These are phyloP conservation scores for Trichopoda pennipes DNA, from an alignment of 2,888 invertebrate genomes.

Conservation along the genomic window DNA sequence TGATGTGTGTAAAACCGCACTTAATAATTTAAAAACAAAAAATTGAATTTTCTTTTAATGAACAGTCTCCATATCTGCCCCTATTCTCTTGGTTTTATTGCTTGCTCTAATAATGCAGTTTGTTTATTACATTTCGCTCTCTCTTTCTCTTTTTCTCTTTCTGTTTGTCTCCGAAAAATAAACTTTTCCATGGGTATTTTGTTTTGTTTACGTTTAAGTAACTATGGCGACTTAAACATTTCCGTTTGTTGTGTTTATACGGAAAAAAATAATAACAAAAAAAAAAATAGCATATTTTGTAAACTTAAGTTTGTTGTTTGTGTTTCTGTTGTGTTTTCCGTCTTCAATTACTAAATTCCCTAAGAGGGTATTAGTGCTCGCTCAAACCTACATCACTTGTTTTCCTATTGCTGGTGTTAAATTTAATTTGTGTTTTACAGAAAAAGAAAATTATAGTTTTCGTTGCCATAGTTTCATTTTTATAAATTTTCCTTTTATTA, in stretches of 20 bases:
- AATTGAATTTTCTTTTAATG: too few species aligned
- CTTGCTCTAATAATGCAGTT: too few species aligned
- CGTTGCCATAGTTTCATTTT: constrained; percentile 25
- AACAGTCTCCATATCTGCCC: too few species aligned
- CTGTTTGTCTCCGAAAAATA: not conserved
- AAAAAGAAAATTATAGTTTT: constrained; percentile 4
- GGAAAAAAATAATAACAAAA: constrained; percentile 5
- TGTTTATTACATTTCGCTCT: not conserved
- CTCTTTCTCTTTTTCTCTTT: not conserved
- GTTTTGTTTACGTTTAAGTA: constrained; percentile 62
- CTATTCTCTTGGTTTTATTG: too few species aligned
- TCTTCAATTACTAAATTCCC: constrained; percentile 27
- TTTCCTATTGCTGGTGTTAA: constrained; percentile 20
- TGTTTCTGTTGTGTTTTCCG: constrained; percentile 6
- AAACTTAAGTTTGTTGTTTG: constrained; percentile 3
- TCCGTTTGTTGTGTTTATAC: constrained; percentile 42
- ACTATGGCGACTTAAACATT: constrained; percentile 59
- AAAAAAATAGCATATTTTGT: constrained; percentile 26
- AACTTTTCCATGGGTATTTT: constrained; percentile 29
- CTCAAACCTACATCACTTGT: not conserved
- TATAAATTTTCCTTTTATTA: not conserved
- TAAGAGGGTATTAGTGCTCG: constrained; percentile 16
- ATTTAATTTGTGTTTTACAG: constrained; percentile 2
- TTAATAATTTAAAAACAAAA: too few species aligned
- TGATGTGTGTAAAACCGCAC: too few species aligned